These are phyloP conservation scores for Lordiphosa collinella DNA, from an alignment of 1,140 invertebrate species.

Conservation along the genomic window DNA sequence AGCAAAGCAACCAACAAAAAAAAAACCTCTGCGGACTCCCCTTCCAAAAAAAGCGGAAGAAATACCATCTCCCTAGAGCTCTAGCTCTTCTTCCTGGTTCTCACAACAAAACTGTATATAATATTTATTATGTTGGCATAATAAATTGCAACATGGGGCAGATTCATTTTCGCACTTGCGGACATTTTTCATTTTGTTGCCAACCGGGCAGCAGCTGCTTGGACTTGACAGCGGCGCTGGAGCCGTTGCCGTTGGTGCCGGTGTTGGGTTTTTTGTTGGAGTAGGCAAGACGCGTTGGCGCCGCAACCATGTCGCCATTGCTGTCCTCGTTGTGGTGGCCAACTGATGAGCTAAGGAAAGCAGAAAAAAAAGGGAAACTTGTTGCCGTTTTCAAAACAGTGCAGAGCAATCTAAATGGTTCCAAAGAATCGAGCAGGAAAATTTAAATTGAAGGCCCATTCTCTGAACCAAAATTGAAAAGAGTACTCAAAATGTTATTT, in stretches of 20 bases:
- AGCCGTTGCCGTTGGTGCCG: background rate
- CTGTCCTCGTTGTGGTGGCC: conserved; percentile 9
- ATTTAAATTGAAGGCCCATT: too few relatives aligned
- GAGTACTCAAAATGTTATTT: too few relatives aligned
- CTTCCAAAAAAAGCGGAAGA: conserved; percentile 1
- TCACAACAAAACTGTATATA: conserved; percentile 65
- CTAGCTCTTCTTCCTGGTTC: conserved; percentile 43
- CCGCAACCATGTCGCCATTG: conserved; percentile 41
- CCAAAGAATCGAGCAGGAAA: too few relatives aligned
- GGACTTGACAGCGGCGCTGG: conserved; percentile 23
- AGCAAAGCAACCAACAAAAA: conserved; percentile 8
- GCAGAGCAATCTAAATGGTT: background rate
- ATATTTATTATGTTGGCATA: conserved; percentile 78
- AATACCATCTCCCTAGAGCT: conserved; percentile 16
- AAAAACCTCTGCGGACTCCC: conserved; percentile 32
- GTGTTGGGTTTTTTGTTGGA: conserved; percentile 6
- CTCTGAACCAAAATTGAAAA: too few relatives aligned
- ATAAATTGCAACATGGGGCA: conserved; percentile 77
- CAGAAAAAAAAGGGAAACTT: conserved; percentile 38
- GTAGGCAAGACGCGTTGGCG: conserved; percentile 46
- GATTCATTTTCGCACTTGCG: conserved; percentile 76
- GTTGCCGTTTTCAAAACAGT: conserved; percentile 32
- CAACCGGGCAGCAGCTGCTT: conserved; percentile 54
- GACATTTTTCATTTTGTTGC: conserved; percentile 71
- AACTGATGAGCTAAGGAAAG: conserved; percentile 14